These are phyloP conservation scores for Glossosoma conforme DNA, from an alignment of 1,140 invertebrate genomes.

Conservation along the genomic window DNA sequence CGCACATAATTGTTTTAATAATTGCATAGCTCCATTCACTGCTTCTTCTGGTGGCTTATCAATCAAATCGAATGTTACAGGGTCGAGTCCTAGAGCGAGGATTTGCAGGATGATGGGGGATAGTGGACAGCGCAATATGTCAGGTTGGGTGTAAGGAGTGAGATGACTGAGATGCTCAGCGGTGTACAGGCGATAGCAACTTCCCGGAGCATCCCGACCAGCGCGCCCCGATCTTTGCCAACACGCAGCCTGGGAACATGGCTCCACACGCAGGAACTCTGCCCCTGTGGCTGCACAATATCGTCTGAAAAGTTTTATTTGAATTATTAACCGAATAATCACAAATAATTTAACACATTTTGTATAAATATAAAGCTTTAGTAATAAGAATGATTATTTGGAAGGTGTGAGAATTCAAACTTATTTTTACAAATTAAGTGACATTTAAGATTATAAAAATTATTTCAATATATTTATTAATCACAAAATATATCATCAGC, in stretches of 20 bases:
- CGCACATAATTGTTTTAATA: conserved; percentile 66
- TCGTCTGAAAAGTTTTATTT: too few relatives aligned
- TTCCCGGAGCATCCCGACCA: conserved; percentile 77
- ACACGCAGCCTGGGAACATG: conserved; percentile 87
- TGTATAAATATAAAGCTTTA: background rate
- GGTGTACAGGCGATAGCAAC: conserved; percentile 81
- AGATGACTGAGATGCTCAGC: conserved; percentile 65
- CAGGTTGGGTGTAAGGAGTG: conserved; percentile 69
- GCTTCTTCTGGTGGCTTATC: conserved; percentile 75
- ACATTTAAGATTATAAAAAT: too few relatives aligned
- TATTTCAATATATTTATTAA: too few relatives aligned
- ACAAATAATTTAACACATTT: too few relatives aligned
- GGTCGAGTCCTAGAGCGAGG: conserved; percentile 76
- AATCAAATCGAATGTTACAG: conserved; percentile 85
- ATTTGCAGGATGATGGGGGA: conserved; percentile 75
- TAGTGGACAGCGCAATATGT: conserved; percentile 76
- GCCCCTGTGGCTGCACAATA: conserved; percentile 79
- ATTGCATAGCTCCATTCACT: conserved; percentile 61
- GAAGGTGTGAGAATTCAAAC: conserved; percentile 10
- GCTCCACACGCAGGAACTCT: conserved; percentile 76
- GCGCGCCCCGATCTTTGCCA: conserved; percentile 89
- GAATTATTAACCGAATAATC: too few relatives aligned
- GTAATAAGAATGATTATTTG: background rate
- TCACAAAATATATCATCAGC: too few relatives aligned
- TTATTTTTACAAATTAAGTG: too few relatives aligned